Evolutionary conservation across 2,888 invertebrate genomes (phyloP).

Genomic region (Ophioninae sp.): DNA sequence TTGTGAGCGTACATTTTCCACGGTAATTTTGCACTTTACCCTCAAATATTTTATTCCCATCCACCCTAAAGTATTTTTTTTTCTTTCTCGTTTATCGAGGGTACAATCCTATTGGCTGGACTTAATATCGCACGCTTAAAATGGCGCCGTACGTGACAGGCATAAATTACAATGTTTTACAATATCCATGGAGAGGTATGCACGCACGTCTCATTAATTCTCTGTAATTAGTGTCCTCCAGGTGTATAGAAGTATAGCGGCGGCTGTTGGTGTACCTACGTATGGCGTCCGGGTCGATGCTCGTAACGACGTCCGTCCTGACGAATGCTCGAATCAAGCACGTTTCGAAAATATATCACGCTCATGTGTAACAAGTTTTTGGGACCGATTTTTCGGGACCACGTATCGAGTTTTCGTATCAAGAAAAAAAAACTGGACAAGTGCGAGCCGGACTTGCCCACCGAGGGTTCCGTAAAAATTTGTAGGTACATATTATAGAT

Average conservation of each 20-base stretch:
- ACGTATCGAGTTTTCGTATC: background rate
- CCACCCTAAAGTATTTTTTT: background rate
- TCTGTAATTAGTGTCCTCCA: slow-evolving; percentile 29
- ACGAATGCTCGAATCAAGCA: slow-evolving; percentile 30
- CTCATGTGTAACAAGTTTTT: slow-evolving; percentile 13
- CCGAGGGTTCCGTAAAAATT: too few species aligned
- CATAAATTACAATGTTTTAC: slow-evolving; percentile 34
- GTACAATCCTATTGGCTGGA: background rate
- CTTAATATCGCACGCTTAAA: background rate
- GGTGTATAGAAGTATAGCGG: background rate
- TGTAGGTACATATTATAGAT: too few species aligned
- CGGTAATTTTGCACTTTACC: background rate
- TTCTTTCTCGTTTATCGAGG: background rate
- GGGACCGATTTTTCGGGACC: background rate
- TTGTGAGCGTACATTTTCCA: background rate
- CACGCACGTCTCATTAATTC: slow-evolving; percentile 40
- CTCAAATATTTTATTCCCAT: background rate
- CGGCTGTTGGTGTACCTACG: background rate
- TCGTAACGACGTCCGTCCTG: slow-evolving; percentile 12
- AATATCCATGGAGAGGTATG: background rate
- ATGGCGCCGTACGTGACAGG: slow-evolving; percentile 2
- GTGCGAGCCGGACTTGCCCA: too few species aligned
- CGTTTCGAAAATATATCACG: slow-evolving; percentile 41
- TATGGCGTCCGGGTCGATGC: background rate
- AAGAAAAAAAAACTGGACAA: too few species aligned